A percentile compares a stretch with the other conserved stretches of the same genome.
Evolutionary conservation across 2,113 vertebrate genomes (phyloP).

Genomic region (Sapajus apella): DNA sequence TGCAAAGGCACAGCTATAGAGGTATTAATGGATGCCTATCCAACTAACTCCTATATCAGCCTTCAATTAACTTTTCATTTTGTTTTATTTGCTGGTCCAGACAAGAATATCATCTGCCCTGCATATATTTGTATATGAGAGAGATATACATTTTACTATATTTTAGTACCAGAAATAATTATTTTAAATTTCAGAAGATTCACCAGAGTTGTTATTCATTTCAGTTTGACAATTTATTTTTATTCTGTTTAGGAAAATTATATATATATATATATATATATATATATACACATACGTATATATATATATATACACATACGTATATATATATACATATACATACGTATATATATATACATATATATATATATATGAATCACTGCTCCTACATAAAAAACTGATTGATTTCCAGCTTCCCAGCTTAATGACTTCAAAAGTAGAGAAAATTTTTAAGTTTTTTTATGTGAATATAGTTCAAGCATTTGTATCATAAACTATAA

Average conservation of each 20-base stretch:
- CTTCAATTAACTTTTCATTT: slow-evolving; percentile 55
- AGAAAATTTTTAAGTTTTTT: not conserved
- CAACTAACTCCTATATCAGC: slow-evolving; percentile 45
- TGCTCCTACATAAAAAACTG: not conserved
- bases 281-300: not conserved
- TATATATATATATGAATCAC: not conserved
- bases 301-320: not conserved
- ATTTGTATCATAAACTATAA: not conserved
- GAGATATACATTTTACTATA: not conserved
- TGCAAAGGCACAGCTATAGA: not conserved
- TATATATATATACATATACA: not conserved
- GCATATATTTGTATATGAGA: not conserved
- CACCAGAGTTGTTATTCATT: not conserved
- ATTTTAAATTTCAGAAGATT: not conserved
- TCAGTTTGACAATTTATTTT: not conserved
- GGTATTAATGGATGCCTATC: slow-evolving; percentile 2
- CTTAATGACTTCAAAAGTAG: not conserved
- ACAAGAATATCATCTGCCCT: not conserved
- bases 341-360: too few species aligned
- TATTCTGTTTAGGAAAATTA: not conserved
- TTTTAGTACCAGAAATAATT: not conserved
- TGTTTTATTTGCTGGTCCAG: slow-evolving; percentile 23
- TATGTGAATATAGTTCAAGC: not conserved
- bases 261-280: not conserved
- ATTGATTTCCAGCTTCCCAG: not conserved